Base-by-base conservation (phyloP, 2,113 vertebrate genomes). In the Chinchilla lanigera region DNA sequence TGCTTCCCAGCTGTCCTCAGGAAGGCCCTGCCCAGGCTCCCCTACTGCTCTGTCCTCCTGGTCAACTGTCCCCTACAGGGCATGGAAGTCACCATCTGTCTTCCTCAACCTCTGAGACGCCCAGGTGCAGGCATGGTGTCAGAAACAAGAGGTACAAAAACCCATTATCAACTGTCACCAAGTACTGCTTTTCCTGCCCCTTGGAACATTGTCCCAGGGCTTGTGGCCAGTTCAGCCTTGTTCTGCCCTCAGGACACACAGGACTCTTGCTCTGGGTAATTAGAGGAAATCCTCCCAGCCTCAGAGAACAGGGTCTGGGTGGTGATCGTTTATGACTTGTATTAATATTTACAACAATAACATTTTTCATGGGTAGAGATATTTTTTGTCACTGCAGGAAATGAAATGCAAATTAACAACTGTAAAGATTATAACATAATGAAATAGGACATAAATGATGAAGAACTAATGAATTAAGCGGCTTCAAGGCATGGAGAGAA, bases 331-430 rank as follows among this genome's bases (percentile, higher is more conserved):
- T 90, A 92, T 97, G 98, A 95, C 96, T 98, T 88, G 56, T 96
- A 96, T 98, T 98, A 98, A 98, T 98, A 98, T 98, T 98, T 98
- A 98, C 98, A 98, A 96, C 96, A 98, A 96, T 97, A 98, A 97
- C 85, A 96, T 96, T 98, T 97, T 96, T 95, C 90, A 96, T 50
- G 20, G 10, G 80, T 89, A 71, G 82, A 75, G 60, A 63, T 12
- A 11, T 12, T 61, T 60, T 93, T 94, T 91, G 92, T 96, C 95
- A 44, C 80, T 95, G 87, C 63, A 92, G 98, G 96, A 98, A 98
- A 98, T 98, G 97, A 98, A 98, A 98, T 98, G 98, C 97, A 98
- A 98, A 99, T 98, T 98, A 98, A 98, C 97, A 98, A 97, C 95
- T 98, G 96, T 98, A 98, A 98, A 98, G 98, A 98, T 98, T 98